Evolutionary conservation across 35 echinoderm and acorn worm species (phyloP), one percentile per base, ranked within the genome.

Genomic region (Lytechinus pictus): DNA sequence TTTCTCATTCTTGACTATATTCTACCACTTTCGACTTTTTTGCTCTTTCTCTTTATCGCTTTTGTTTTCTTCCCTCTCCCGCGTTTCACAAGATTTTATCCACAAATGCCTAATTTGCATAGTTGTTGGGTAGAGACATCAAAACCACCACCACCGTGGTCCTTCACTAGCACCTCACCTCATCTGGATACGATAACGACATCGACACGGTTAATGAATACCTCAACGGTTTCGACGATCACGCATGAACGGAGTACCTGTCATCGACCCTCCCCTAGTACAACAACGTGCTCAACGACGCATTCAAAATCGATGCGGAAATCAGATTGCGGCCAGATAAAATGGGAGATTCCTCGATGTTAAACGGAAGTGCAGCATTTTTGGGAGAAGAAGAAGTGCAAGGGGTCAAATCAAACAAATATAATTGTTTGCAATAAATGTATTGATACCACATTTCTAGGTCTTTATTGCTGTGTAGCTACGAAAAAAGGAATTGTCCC

Each of bases 131-230:
- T 44, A 9, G 8, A 44, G 13, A 28, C 88, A 44, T 9, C 87
- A 33, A 27, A 7, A 71, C 87, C 52, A 51, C 87, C 28, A 53
- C 28, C 29, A 14, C 88, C 27, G 16, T 21, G 52, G 8, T 52
- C 29, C 28, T 93, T 54, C 29, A 57, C 53, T 93, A 4, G 28
- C 92, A 93, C 92, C 55, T 33, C 92, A 19, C 54, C 1, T 21
- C 92, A 93, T 93, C 52, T 93, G 92, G 92, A 21, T 27, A 28
- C 11, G 28, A 93, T 93, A 29, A 57, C 28, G 92, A 54, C 92
- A 6, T 57, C 92, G 92, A 93, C 24, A 93, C 92, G 92, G 53
- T 28, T 93, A 55, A 57, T 93, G 92, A 93, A 93, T 93, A 93
- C 92, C 92, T 93, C 92, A 93, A 93, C 92, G 92, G 29, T 57